Evolutionary conservation across 1,140 invertebrate genomes (phyloP), one percentile per base, ranked within the genome.

Genomic region (Colletes latitarsis): DNA sequence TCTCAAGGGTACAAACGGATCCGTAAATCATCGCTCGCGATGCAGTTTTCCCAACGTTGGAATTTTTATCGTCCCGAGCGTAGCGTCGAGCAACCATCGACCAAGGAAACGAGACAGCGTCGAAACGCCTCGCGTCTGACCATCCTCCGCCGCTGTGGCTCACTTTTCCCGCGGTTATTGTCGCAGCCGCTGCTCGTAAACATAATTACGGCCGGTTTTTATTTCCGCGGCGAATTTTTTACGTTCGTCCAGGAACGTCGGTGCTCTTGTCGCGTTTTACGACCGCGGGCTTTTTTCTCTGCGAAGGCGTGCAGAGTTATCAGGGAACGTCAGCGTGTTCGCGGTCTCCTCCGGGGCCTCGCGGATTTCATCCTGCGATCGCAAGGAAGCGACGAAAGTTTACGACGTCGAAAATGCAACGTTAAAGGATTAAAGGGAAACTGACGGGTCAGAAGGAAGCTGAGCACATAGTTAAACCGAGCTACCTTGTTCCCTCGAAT

Each of bases 131-230:
- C 60, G 52, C 58, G 17, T 19, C 72, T 52, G 58, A 19, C 57
- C 80, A 69, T 85, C 72, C 82, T 77, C 67, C 74, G 73, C 14
- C 82, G 14, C 52, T 67, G 57, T 67, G 70, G 52, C 55, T 76
- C 55, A 75, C 52, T 73, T 85, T 49, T 76, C 70, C 74, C 69
- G 74, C 77, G 63, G 70, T 84, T 86, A 86, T 87, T 86, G 86
- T 87, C 86, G 84, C 86, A 86, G 78, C 78, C 70, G 69, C 77
- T 62, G 77, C 86, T 87, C 86, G 86, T 86, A 87, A 87, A 87
- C 82, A 82, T 86, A 87, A 87, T 87, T 87, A 87, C 79, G 68
- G 71, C n/a, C n/a, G 39, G 84, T 84, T 87, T 87, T 86, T 87
- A 86, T 84, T 82, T 79, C 55, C 69, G 67, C 30, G 57, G 46